A percentile compares a stretch with the other conserved stretches of the same genome.
These are phyloP conservation scores for Neotoma lepida DNA, from an alignment of 2,113 vertebrate genomes.

Conservation along the genomic window DNA sequence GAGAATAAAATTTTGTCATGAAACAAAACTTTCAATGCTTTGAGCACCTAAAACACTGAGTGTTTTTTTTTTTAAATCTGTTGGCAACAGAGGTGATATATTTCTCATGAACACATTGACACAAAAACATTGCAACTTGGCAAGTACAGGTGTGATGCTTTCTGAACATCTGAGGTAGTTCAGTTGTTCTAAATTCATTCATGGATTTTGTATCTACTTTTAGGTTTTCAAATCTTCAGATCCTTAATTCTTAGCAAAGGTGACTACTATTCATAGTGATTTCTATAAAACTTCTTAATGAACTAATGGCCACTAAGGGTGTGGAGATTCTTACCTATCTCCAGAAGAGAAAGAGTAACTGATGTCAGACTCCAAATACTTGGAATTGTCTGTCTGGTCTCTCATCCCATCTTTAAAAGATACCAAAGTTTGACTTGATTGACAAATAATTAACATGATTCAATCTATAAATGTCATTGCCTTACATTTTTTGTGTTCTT, in stretches of 20 bases:
- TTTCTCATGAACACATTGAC: not conserved
- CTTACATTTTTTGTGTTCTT: not conserved
- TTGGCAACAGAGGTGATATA: not conserved
- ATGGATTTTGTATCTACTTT: not conserved
- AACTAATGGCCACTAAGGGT: not conserved
- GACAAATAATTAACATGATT: slow-evolving; percentile 40
- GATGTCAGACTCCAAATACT: not conserved
- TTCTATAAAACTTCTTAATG: slow-evolving; percentile 8
- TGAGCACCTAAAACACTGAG: not conserved
- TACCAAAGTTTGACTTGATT: not conserved
- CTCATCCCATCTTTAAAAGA: not conserved
- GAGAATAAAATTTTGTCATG: slow-evolving; percentile 6
- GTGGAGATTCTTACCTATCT: not conserved
- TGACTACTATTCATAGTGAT: not conserved
- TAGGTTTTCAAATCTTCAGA: not conserved
- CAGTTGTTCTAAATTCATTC: not conserved
- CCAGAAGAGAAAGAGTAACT: slow-evolving; percentile 20
- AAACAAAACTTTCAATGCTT: slow-evolving; percentile 22
- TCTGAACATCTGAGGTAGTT: not conserved
- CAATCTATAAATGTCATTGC: not conserved
- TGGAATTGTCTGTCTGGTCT: not conserved
- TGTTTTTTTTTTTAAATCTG: not conserved
- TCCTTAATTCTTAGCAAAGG: not conserved
- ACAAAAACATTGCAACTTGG: not conserved
- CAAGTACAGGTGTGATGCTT: not conserved